Conservation (phyloP, 2,113 vertebrate species). For the Silurus asotus region DNA sequence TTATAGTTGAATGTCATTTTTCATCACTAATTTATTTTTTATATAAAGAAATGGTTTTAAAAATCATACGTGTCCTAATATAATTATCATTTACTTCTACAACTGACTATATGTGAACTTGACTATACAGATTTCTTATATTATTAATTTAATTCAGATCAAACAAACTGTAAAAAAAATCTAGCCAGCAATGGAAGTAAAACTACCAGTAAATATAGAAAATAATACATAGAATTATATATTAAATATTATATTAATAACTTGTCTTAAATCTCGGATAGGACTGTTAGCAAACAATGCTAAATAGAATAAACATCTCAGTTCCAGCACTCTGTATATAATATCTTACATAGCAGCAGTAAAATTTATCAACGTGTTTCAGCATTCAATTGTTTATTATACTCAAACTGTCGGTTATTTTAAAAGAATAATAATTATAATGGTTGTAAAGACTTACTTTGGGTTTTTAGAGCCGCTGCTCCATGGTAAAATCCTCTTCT, state of each 20-base stretch:
- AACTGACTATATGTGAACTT: neutral
- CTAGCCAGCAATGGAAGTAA: neutral
- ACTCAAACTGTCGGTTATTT: neutral
- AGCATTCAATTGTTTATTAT: neutral
- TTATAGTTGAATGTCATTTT: neutral
- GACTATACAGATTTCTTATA: too few species aligned
- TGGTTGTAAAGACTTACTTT: constrained; percentile 1
- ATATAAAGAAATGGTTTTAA: neutral
- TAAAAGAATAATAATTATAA: neutral
- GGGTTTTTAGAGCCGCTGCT: constrained; percentile 3
- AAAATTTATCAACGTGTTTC: neutral
- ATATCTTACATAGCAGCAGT: neutral
- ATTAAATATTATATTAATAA: neutral
- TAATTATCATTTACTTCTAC: neutral
- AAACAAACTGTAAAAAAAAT: neutral
- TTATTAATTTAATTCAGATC: too few species aligned
- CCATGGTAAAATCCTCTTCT: neutral
- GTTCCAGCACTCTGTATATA: too few species aligned
- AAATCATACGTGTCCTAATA: neutral
- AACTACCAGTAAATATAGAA: neutral
- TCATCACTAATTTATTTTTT: neutral
- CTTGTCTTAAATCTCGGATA: neutral
- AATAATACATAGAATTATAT: neutral
- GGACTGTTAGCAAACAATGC: neutral
- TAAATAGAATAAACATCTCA: neutral